Percentiles rank a stretch among this genome's conserved stretches.
Conservation (phyloP, 2,888 invertebrate species). For the Acleris holmiana region DNA sequence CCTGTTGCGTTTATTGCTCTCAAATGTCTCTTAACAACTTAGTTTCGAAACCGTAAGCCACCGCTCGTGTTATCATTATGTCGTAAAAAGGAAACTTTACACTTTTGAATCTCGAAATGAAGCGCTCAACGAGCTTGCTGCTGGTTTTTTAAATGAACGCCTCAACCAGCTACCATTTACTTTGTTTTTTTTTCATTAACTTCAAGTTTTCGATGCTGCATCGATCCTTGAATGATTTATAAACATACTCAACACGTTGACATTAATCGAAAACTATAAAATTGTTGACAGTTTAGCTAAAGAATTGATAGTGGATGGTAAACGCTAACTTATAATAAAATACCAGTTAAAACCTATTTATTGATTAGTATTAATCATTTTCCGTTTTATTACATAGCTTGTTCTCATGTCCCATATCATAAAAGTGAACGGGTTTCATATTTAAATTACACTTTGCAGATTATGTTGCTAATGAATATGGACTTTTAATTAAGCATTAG, state of each 20-base stretch:
- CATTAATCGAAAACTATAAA: conserved; percentile 46
- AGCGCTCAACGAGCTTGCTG: conserved; percentile 8
- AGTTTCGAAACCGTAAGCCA: conserved; percentile 26
- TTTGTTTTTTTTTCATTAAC: conserved; percentile 44
- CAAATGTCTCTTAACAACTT: conserved; percentile 25
- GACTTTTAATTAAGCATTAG: conserved; percentile 34
- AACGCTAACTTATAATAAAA: not conserved
- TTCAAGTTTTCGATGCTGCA: conserved; percentile 15
- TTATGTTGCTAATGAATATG: conserved; percentile 30
- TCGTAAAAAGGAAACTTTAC: conserved; percentile 29
- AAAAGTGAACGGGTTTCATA: conserved; percentile 22
- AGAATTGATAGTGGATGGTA: not conserved
- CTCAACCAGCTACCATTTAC: conserved; percentile 46
- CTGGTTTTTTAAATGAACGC: conserved; percentile 28
- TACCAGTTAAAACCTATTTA: not conserved
- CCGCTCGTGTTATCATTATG: conserved; percentile 29
- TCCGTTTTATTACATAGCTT: conserved; percentile 14
- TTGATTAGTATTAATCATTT: conserved; percentile 15
- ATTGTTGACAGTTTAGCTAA: conserved; percentile 29
- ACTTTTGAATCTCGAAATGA: conserved; percentile 17
- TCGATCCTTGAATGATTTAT: conserved; percentile 59
- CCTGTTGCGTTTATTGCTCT: conserved; percentile 22
- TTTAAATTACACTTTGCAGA: conserved; percentile 12
- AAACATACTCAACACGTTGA: conserved; percentile 50
- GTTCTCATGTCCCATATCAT: conserved; percentile 14